Base-by-base conservation (phyloP, 2,113 vertebrate genomes). In the Octodon degus region DNA sequence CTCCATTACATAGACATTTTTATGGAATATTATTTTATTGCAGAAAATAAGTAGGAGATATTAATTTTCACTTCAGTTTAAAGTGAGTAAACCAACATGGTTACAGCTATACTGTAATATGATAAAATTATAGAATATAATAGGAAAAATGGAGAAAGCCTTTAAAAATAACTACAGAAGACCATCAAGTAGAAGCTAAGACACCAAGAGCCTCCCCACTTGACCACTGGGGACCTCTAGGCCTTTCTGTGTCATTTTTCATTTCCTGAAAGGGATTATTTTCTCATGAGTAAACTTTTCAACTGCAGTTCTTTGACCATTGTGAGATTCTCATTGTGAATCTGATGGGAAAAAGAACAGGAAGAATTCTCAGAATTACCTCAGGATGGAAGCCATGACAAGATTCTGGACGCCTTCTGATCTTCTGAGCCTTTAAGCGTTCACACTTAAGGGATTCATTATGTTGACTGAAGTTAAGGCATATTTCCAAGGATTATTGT, bases 391-490 rank as follows among this genome's bases (percentile, higher is more conserved):
- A 99, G 95, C 99, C 99, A 90, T 99, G 99, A 97, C 99, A 99
- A 80, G 99, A 99, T 97, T 99, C 99, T 25, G 99, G 99, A 34
- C 99, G 99, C 95, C 99, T 98, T 98, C 99, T 98, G 98, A 99
- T 99, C 98, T 99, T 99, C 98, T 99, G 99, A 84, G 99, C 99
- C 98, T 99, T 99, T 97, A 99, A 96, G 79, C 99, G 99, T 92
- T 99, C 99, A 94, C 99, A 99, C 98, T 99, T 99, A 27, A 99
- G 98, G 93, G 99, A 99, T 99, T 99, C 99, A 87, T 99, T 99
- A 99, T 99, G 99, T 99, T 98, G 97, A 98, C 94, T 85, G 98
- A 92, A 98, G 99, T 99, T 99, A 99, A 99, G 99, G 99, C 98
- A 82, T 82, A 63, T 81, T 86, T 76, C 85, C 88, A 81, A 96